Percentiles rank a stretch among this genome's conserved stretches.
These are phyloP conservation scores for Aythya baeri DNA, from an alignment of 2,113 vertebrate genomes.

Conservation along the genomic window DNA sequence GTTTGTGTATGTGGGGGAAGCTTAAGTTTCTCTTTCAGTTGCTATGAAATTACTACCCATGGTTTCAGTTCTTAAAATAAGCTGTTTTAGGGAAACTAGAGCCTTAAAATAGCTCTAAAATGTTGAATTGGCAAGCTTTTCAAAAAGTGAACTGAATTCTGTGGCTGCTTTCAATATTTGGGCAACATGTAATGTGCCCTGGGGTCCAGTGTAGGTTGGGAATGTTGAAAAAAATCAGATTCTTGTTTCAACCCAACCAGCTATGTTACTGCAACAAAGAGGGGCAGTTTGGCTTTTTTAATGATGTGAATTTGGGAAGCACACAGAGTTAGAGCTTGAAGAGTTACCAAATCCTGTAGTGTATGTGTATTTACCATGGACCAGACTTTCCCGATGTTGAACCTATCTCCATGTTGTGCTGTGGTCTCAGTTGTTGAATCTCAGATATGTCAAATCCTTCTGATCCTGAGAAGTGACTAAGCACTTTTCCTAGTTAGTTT, in stretches of 20 bases:
- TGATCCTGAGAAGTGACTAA: fast-evolving
- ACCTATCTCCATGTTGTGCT: neutral
- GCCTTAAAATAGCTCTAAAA: neutral
- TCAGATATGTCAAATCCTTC: neutral
- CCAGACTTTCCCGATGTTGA: neutral
- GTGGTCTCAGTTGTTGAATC: neutral
- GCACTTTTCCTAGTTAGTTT: neutral
- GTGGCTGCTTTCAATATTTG: neutral
- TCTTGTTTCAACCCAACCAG: neutral
- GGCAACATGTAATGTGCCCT: neutral
- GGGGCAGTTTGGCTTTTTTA: neutral
- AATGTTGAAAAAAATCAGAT: fast-evolving
- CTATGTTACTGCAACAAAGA: neutral
- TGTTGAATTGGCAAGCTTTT: neutral
- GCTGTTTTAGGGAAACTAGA: neutral
- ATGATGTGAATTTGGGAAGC: neutral
- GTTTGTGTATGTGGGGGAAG: fast-evolving
- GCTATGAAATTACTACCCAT: neutral
- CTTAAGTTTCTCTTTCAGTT: neutral
- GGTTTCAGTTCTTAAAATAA: neutral
- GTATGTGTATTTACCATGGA: neutral
- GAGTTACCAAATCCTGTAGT: fast-evolving
- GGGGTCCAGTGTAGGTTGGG: neutral
- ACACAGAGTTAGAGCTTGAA: neutral
- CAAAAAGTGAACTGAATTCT: neutral